phyloP scores from a whole-genome alignment of 2,797 vertebrate species.

The Podargus strigoides region DNA sequence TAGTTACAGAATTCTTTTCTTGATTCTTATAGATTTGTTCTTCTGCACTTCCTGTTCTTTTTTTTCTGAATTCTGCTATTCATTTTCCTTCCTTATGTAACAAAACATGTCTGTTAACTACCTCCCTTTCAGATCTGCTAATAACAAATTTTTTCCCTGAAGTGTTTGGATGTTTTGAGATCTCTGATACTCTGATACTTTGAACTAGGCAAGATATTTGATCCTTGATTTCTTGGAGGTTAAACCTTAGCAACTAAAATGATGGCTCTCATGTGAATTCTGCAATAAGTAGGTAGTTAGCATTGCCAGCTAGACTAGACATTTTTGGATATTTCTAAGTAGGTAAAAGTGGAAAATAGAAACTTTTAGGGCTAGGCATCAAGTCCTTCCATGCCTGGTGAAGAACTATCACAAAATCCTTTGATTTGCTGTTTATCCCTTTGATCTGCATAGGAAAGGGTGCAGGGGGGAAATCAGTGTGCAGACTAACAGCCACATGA shows the following conservation, averaged over 20 bases:
- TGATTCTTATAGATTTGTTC: not conserved
- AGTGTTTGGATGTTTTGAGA: not conserved
- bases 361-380: not conserved
- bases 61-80: not conserved
- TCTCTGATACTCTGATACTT: no score
- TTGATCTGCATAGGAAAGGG: not conserved
- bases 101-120: not conserved
- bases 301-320: not conserved
- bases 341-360: not conserved
- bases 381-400: not conserved
- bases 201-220: not conserved
- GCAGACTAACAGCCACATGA: not conserved
- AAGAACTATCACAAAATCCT: not conserved
- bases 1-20: not conserved
- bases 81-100: not conserved
- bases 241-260: not conserved
- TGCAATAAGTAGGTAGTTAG: not conserved
- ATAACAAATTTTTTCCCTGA: not conserved
- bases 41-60: not conserved
- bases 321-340: not conserved
- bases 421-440: not conserved
- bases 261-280: not conserved
- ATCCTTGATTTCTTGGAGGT: not conserved
- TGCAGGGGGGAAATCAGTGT: fast-evolving
- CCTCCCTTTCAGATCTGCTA: not conserved